These are phyloP conservation scores for Eumerus sabulonum DNA, from an alignment of 2,888 invertebrate genomes.

Conservation along the genomic window DNA sequence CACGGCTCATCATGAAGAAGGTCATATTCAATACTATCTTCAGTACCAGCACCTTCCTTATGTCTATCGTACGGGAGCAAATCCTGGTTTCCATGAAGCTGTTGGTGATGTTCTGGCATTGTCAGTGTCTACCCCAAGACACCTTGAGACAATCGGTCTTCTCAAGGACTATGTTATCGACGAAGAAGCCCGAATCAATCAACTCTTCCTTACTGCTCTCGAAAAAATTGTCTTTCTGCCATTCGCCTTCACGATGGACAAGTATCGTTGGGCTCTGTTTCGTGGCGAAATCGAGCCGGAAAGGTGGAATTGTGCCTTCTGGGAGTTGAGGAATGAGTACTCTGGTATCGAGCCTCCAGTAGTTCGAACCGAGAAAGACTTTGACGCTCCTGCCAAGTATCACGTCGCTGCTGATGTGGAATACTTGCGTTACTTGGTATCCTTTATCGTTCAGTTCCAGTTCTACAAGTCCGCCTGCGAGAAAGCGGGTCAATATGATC, in stretches of 20 bases:
- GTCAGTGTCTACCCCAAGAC: slow-evolving; percentile 85
- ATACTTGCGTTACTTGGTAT: slow-evolving; percentile 87
- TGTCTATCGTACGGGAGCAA: slow-evolving; percentile 82
- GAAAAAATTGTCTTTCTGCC: slow-evolving; percentile 86
- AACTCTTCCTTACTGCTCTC: slow-evolving; percentile 84
- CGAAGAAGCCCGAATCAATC: slow-evolving; percentile 84
- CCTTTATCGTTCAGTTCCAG: slow-evolving; percentile 89
- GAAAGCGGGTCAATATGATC: slow-evolving; percentile 88
- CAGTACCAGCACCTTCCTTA: slow-evolving; percentile 82
- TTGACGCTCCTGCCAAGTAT: slow-evolving; percentile 88
- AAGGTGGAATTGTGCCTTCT: slow-evolving; percentile 84
- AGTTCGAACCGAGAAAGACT: slow-evolving; percentile 83
- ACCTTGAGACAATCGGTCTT: slow-evolving; percentile 85
- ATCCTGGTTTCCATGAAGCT: slow-evolving; percentile 86
- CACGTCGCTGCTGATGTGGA: slow-evolving; percentile 86
- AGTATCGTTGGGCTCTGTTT: slow-evolving; percentile 86
- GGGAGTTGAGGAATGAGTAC: slow-evolving; percentile 82
- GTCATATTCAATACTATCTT: slow-evolving; percentile 85
- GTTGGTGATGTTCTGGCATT: slow-evolving; percentile 86
- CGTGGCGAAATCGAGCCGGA: slow-evolving; percentile 82
- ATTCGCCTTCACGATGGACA: slow-evolving; percentile 85
- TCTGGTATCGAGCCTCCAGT: slow-evolving; percentile 86
- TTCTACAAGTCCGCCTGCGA: slow-evolving; percentile 87
- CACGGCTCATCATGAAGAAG: slow-evolving; percentile 85
- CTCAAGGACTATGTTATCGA: slow-evolving; percentile 82